phyloP scores from a whole-genome alignment of 1,140 invertebrate genomes.

The Nomia melanderi region DNA sequence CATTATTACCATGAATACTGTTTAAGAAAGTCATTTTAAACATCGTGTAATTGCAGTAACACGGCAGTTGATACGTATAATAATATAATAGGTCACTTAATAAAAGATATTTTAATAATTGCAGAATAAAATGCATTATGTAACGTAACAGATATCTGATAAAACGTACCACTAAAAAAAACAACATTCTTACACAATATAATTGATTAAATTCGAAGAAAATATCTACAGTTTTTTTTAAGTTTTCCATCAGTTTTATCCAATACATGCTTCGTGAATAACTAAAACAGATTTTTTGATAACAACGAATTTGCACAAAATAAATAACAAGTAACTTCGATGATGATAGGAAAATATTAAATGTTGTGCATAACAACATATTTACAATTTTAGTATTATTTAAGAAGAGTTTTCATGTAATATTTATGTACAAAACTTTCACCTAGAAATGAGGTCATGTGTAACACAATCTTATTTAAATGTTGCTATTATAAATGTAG shows the following conservation, averaged over 20 bases:
- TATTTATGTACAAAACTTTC: slow-evolving; percentile 17
- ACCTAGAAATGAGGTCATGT: background rate
- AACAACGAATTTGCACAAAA: background rate
- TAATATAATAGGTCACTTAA: background rate
- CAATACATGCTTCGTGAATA: background rate
- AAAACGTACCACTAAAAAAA: background rate
- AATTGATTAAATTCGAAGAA: background rate
- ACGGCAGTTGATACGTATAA: background rate
- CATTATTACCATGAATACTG: background rate
- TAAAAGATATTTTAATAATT: background rate
- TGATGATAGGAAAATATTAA: slow-evolving; percentile 1
- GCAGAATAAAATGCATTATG: background rate
- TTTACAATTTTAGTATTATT: slow-evolving; percentile 17
- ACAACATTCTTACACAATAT: background rate
- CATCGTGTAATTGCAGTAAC: background rate
- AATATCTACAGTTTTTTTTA: background rate
- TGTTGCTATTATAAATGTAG: slow-evolving; percentile 4
- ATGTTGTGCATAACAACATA: background rate
- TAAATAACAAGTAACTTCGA: slow-evolving; percentile 9
- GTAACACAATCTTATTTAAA: slow-evolving; percentile 2
- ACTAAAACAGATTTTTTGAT: background rate
- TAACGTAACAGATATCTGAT: background rate
- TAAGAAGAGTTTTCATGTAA: background rate
- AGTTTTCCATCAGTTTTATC: background rate
- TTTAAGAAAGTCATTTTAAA: background rate